Base-by-base conservation (phyloP, 1,140 invertebrate species). In the Himalopsyche phryganea region DNA sequence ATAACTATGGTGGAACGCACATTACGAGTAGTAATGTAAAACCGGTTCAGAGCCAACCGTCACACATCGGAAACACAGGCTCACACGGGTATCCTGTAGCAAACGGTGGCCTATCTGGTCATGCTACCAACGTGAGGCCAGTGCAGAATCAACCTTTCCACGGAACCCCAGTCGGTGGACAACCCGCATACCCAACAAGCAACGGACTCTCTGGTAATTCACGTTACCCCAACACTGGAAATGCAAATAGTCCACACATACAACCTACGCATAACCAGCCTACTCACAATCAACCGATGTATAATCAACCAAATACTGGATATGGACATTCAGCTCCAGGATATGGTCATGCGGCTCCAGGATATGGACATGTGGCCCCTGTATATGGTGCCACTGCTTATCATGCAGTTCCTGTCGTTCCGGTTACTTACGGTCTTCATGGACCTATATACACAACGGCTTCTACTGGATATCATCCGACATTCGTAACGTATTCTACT, bases 361-460 rank as follows among this genome's bases (percentile, higher is more conserved):
- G 42, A 35, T 56, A 52, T 19, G 50, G 38, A 11, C 7, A 9
- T 42, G 19, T 40, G n/a, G 4, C 50, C 19, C 33, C 33, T 7
- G 33, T 15, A 7, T 52, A 52, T 33, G 50, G 36, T n/a, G 55
- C 35, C 32, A 17, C 55, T 9, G 52, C 42, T 5, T 28, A 28
- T 9, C 23, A 28, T 9, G 23, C 23, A 3, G 23, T 28, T 28
- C 23, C 23, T 5, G 23, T 28, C 9, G 23, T 28, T 5, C 23
- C 23, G 9, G 23, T 28, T 9, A 28, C 23, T 3, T 28, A 18
- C 6, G 40, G 40, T 41, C 13, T 4, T 11, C 3, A 3, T 5
- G 40, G 13, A 18, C 18, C 11, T 14, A 50, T 36, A 40, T n/a
- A n/a, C 38, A 40, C 11, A 4, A 40, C 38, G 15, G 3, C 38